A percentile compares a stretch with the other conserved stretches of the same genome.
These are phyloP conservation scores for Marmota monax DNA, from an alignment of 2,113 vertebrate species.

Conservation along the genomic window DNA sequence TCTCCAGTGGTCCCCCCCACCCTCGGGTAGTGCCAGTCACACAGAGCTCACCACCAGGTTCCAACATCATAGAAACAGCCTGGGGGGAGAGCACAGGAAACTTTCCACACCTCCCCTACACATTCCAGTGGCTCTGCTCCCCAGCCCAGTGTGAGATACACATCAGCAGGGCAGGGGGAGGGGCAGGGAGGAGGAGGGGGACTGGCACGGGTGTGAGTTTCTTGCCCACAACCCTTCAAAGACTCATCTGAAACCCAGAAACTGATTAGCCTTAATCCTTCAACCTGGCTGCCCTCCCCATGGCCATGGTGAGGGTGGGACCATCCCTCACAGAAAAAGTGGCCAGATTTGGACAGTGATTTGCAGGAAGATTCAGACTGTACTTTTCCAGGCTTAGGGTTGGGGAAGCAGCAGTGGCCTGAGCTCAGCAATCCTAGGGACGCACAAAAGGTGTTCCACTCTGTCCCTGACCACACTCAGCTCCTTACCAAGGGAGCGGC, in stretches of 20 bases:
- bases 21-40: background rate
- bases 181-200: too few species aligned
- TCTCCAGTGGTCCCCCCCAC: background rate
- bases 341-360: background rate
- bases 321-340: too few species aligned
- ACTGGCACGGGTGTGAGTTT: background rate
- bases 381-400: background rate
- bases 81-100: background rate
- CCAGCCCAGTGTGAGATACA: background rate
- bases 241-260: constrained; percentile 17
- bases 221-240: constrained; percentile 1
- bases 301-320: background rate
- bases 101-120: constrained; percentile 29
- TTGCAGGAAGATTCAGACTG: background rate
- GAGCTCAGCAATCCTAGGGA: background rate
- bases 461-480: background rate
- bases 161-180: background rate
- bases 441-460: background rate
- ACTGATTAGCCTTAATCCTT: background rate
- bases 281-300: background rate
- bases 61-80: background rate
- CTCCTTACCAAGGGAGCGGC: accelerated
- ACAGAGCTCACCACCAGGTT: background rate
- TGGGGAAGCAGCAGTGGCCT: background rate
- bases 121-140: background rate